Conservation (phyloP, 1,140 invertebrate genomes). For the Delia radicum region DNA sequence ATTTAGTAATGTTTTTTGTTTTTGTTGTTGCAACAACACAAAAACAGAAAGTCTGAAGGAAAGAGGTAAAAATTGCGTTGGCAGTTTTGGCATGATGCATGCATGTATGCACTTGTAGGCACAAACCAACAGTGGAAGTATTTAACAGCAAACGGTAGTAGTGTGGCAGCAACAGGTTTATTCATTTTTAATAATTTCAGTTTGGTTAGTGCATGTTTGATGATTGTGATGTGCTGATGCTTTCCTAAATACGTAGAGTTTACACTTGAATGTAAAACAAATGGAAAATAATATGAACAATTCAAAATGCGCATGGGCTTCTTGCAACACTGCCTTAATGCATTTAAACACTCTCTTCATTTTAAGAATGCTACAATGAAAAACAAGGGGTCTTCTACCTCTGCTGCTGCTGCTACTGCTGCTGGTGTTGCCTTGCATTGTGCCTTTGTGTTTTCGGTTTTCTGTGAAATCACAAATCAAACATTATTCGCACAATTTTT, state of each 20-base stretch:
- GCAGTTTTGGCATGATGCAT: not conserved
- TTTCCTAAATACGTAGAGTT: not conserved
- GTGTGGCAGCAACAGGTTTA: too few species aligned
- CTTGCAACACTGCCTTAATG: too few species aligned
- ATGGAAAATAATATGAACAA: not conserved
- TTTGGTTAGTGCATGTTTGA: not conserved
- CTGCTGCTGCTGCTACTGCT: not conserved
- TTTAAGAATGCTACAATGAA: not conserved
- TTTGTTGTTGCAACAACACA: too few species aligned
- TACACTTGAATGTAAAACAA: too few species aligned
- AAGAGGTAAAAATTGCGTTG: not conserved
- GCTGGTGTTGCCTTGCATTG: not conserved
- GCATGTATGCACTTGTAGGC: not conserved
- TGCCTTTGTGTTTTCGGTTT: not conserved
- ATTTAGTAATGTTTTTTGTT: too few species aligned
- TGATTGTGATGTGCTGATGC: not conserved
- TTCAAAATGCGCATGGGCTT: too few species aligned
- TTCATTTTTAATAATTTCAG: not conserved
- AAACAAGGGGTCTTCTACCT: not conserved
- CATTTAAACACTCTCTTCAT: too few species aligned
- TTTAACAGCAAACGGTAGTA: too few species aligned
- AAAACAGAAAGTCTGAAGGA: not conserved
- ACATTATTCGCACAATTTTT: constrained; percentile 1
- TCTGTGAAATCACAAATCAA: constrained; percentile 4
- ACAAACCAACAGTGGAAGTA: not conserved